These are phyloP conservation scores for Puma concolor DNA, from an alignment of 2,113 vertebrate genomes.

Conservation along the genomic window DNA sequence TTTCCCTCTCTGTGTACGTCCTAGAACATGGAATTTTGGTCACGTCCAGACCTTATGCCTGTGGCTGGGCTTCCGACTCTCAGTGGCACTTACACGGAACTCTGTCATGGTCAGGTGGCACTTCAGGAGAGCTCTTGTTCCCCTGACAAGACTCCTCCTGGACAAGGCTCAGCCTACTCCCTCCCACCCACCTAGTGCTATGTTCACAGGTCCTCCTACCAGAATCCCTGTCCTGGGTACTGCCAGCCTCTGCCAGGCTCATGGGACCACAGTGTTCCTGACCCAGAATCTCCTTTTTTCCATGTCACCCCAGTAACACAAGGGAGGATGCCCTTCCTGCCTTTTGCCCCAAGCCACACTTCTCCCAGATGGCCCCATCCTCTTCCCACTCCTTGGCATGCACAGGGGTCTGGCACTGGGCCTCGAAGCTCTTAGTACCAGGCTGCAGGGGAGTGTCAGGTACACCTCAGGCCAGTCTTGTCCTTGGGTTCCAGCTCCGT, in stretches of 20 bases:
- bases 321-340: background rate
- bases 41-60: too few relatives aligned
- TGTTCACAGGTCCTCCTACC: background rate
- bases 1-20: background rate
- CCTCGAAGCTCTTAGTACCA: background rate
- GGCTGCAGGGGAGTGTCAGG: background rate
- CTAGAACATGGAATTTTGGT: background rate
- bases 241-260: background rate
- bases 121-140: too few relatives aligned
- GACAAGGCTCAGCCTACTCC: accelerated
- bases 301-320: background rate
- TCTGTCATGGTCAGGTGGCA: background rate
- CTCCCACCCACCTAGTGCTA: accelerated
- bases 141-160: background rate
- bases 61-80: background rate
- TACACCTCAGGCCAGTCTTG: too few relatives aligned
- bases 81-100: background rate
- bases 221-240: background rate
- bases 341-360: background rate
- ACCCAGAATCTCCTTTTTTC: background rate
- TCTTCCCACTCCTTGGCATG: accelerated
- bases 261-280: background rate
- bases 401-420: background rate
- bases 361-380: background rate
- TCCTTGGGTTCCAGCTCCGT: background rate